Percentiles rank a stretch among this genome's conserved stretches.
phyloP scores from a whole-genome alignment of 2,113 vertebrate species.

The Phalacrocorax carbo region DNA sequence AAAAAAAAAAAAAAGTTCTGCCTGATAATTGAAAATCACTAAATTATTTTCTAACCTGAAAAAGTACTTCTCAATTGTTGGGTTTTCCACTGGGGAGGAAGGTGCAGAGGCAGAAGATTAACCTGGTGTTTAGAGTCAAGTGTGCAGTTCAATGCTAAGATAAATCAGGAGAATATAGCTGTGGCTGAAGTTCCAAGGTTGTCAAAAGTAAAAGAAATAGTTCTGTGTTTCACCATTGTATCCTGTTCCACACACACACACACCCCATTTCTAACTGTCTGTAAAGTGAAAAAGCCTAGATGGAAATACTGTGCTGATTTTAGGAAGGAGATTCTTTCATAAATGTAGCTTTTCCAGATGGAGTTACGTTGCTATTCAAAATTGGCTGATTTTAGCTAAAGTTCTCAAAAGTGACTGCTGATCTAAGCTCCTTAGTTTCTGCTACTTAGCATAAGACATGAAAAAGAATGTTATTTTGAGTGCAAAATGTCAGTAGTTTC shows the following conservation, averaged over 20 bases:
- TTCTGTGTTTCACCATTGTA: neutral
- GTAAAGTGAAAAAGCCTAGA: neutral
- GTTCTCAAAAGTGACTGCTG: neutral
- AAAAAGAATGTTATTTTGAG: neutral
- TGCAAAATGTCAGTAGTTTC: neutral
- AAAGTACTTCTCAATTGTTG: neutral
- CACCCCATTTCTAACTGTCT: neutral
- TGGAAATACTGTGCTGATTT: neutral
- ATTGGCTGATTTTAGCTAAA: neutral
- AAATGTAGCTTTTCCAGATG: neutral
- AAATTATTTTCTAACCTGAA: neutral
- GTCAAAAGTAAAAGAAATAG: neutral
- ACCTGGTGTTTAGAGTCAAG: neutral
- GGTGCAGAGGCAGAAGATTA: neutral
- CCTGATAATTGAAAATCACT: neutral
- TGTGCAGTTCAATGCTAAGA: neutral
- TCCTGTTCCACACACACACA: too few relatives aligned
- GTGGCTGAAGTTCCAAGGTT: neutral
- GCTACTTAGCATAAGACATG: neutral
- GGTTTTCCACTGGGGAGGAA: neutral
- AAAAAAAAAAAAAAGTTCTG: neutral
- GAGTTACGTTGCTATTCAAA: neutral
- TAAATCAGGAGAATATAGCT: neutral
- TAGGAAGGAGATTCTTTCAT: neutral
- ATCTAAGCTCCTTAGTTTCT: neutral